Evolutionary conservation across 2,113 vertebrate species (phyloP), one percentile per base, ranked within the genome.

Genomic region (Ochotona curzoniae): DNA sequence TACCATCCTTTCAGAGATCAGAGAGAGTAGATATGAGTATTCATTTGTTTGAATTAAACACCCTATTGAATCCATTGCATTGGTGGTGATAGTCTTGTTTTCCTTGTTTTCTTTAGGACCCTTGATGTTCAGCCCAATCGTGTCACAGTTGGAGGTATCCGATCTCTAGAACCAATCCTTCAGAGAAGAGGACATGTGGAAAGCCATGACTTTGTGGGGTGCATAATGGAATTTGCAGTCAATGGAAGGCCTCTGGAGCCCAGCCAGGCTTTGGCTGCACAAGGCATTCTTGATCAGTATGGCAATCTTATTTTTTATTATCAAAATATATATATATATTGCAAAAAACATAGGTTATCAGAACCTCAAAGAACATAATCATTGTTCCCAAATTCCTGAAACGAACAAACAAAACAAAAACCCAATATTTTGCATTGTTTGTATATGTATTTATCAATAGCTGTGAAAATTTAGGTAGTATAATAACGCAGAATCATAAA

Each of bases 191-290:
- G 99, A 86, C 99, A 99, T 73, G 98, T 99, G 95, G 98, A 99
- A 97, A 99, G 99, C 87, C 99, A 99, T 38, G 99, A 99, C 97
- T 99, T 99, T 91, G 98, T 99, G 5, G 99, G 99, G 94, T 99
- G 99, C 96, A 98, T 99, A 98, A 99, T 99, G 99, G 99, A 99
- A 97, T 98, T 99, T 57, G 99, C 99, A n/a, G 98, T 99, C 96
- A 99, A 99, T 1, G 99, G 99, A 63, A 99, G 99, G 83, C 99
- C 99, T 2, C 98, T 99, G 98, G 99, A 99, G 95, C 99, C 99
- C 81, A 99, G 99, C 95, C 99, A 99, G 95, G 99, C 99, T 35
- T 94, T 99, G 98, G 98, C 98, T 91, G 98, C 99, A 49, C 99
- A 98, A 93, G 99, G 99, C 96, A 99, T 99, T 97, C 97, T 99